Base-by-base conservation (phyloP, 2,888 invertebrate species). In the Parelbella ahira region DNA sequence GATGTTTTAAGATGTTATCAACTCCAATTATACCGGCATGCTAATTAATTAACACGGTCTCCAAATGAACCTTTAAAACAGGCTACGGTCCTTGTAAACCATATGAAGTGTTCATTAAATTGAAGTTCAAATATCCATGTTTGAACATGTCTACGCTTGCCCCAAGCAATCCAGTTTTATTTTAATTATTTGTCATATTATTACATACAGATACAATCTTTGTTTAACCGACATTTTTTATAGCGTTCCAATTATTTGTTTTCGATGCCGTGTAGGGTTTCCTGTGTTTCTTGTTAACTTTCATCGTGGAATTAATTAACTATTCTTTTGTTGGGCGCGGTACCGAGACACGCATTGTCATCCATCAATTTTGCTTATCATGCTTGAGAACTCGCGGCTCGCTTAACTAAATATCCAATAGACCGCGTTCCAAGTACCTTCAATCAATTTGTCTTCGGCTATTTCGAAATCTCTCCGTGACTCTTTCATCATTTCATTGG, bases 311-410 rank as follows among this genome's bases (percentile, higher is more conserved):
- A 79, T 77, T 82, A 84, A 84, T 83, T 83, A 76, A 66, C 63
- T 60, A 76, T 75, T 76, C 79, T 69, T 77, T 81, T 80, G 81
- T 81, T 71, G 58, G 65, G 44, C 53, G 52, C 53, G 44, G 54
- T 59, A 66, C 61, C 60, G 63, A 61, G 58, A 71, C 60, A 54
- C 56, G 78, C 80, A 55, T 63, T 73, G 77, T 80, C 81, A 81
- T 81, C 75, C 61, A 79, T 81, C 79, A 77, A 74, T 71, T 73
- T 67, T 60, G 76, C 73, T 81, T 80, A 82, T 84, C 84, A 83
- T 68, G 69, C 60, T 61, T 48, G 54, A 56, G 59, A 51, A 49
- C 45, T 44, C 54, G 54, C 49, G 49, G 52, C 53, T 51, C 51
- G 58, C 46, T 53, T 59, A 53, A 61, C 58, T 60, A 49, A 63